These are phyloP conservation scores for Illadopsis cleaveri DNA, from an alignment of 2,113 vertebrate species.

Conservation along the genomic window DNA sequence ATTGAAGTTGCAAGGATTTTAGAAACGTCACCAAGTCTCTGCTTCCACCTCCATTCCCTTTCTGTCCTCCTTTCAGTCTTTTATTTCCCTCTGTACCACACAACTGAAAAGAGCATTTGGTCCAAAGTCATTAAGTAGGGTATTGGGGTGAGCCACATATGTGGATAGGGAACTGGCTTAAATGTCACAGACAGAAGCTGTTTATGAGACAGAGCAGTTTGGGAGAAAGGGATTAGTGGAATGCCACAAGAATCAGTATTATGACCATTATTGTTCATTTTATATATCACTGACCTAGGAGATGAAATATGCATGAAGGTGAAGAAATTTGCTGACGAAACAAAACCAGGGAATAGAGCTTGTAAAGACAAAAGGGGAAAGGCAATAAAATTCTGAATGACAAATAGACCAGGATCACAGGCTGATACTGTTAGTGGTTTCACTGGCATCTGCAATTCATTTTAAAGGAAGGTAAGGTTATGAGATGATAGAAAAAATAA, in stretches of 20 bases:
- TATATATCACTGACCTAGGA: constrained; percentile 51
- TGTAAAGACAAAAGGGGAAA: constrained; percentile 48
- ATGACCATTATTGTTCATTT: constrained; percentile 49
- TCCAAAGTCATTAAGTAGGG: constrained; percentile 49
- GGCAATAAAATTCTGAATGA: constrained; percentile 65
- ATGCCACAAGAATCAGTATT: constrained; percentile 28
- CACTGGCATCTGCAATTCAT: constrained; percentile 44
- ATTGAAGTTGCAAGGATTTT: neutral
- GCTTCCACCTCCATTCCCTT: neutral
- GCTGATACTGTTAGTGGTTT: constrained; percentile 37
- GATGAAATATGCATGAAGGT: constrained; percentile 69
- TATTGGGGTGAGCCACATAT: constrained; percentile 44
- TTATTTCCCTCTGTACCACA: constrained; percentile 49
- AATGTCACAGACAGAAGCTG: constrained; percentile 59
- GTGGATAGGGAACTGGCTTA: constrained; percentile 42
- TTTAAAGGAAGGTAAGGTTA: constrained; percentile 28
- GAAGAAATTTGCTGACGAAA: constrained; percentile 70
- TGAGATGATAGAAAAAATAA: neutral
- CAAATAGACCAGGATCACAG: constrained; percentile 48
- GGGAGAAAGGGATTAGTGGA: constrained; percentile 48
- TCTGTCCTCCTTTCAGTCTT: neutral
- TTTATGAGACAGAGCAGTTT: constrained; percentile 54
- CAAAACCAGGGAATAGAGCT: constrained; percentile 42
- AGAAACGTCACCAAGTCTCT: neutral
- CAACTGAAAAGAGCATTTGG: constrained; percentile 41